A percentile compares a stretch with the other conserved stretches of the same genome.
Conservation (phyloP, 2,113 vertebrate species). For the Boulengeromyrus knoepffleri region DNA sequence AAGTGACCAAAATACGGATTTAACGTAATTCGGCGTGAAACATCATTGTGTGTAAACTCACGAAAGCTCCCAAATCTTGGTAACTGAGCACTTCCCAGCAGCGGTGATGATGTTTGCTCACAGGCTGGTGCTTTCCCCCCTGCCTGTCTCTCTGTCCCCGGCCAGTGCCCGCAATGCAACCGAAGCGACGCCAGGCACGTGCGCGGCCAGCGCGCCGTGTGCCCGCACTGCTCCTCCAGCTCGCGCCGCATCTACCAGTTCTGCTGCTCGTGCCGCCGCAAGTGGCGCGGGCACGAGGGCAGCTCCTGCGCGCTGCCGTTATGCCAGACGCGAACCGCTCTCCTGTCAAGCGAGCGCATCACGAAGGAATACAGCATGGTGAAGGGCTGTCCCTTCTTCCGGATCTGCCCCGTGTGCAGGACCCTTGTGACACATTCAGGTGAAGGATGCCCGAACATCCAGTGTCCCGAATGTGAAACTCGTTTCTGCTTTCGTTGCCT, state of each 20-base stretch:
- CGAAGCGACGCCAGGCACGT: not conserved
- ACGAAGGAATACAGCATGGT: not conserved
- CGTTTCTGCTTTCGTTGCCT: constrained; percentile 41
- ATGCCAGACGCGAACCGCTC: constrained; percentile 32
- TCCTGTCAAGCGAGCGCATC: constrained; percentile 27
- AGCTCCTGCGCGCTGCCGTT: constrained; percentile 19
- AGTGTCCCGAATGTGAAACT: constrained; percentile 20
- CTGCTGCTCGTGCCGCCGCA: constrained; percentile 35
- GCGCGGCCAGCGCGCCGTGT: constrained; percentile 20
- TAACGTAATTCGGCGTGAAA: not conserved
- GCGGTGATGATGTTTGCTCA: not conserved
- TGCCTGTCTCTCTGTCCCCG: not conserved
- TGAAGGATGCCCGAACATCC: constrained; percentile 31
- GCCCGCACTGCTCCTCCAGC: constrained; percentile 17
- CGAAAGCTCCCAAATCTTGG: not conserved
- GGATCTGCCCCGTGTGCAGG: constrained; percentile 33
- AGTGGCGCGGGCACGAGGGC: constrained; percentile 15
- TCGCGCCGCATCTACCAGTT: constrained; percentile 28
- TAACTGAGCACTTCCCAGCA: not conserved
- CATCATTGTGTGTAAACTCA: not conserved
- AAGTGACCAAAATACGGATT: not conserved
- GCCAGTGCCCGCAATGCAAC: constrained; percentile 33
- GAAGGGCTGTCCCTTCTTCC: constrained; percentile 34
- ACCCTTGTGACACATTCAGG: constrained; percentile 34
- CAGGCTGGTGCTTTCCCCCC: not conserved